Evolutionary conservation across 2,113 vertebrate species (phyloP), one percentile per base, ranked within the genome.

Genomic region (Gallinago media): DNA sequence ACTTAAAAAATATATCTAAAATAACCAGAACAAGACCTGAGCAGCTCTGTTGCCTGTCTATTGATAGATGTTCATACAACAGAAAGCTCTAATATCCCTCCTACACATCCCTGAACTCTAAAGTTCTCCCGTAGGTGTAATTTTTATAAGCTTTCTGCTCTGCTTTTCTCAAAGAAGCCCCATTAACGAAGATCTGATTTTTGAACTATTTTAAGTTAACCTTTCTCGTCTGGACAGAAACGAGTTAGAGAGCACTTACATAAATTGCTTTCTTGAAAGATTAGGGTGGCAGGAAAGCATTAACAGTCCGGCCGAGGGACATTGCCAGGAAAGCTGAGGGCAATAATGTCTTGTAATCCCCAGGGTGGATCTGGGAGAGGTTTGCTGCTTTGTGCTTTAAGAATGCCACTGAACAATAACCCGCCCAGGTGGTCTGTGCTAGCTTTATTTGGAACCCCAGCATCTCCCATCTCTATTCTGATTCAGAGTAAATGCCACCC

Each of bases 161-260:
- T 78, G 50, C 82, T 92, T 89, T 27, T 93, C 44, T 90, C 58
- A 93, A 76, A 73, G 75, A 85, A 85, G 54, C n/a, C 1, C 2
- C 46, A 19, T 49, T 92, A 93, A 83, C 23, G 49, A 65, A 76
- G 52, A 75, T 31, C 18, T 65, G 22, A 29, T 55, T 87, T 87
- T 95, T 93, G 42, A 54, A 55, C 52, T 79, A 12, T 15, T 94
- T 76, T 36, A 70, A 58, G 58, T 76, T 75, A 85, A 72, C 74
- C 58, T 94, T 91, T 85, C 56, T 92, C 76, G 63, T 85, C 55
- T 56, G 44, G 74, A 85, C 66, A 90, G 94, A 92, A 96, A 73
- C 79, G 0, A 90, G 54, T 79, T 76, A 76, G 71, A 71, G 36
- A 89, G 62, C 40, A 68, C 71, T 86, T 84, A 85, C 5, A 79